Evolutionary conservation across 2,888 invertebrate species (phyloP).

Genomic region (Ectemnius lituratus): DNA sequence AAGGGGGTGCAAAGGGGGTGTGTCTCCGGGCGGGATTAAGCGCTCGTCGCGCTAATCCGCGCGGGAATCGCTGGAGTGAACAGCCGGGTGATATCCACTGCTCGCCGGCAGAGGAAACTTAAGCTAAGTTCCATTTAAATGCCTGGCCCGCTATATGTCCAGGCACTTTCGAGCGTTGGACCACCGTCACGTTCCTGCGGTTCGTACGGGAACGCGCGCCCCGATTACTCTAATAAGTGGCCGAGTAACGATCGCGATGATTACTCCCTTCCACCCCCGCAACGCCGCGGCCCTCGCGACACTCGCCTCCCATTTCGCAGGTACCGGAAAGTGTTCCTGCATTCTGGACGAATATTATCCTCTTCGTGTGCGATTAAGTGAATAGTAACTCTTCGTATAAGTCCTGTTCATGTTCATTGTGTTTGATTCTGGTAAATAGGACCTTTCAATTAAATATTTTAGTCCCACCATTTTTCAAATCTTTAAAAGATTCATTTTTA

Average conservation of each 20-base stretch:
- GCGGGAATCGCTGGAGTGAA: slow-evolving; percentile 53
- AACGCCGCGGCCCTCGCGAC: too few relatives aligned
- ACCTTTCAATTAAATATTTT: too few relatives aligned
- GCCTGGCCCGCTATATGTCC: slow-evolving; percentile 17
- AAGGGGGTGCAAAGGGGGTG: not conserved
- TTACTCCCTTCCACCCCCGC: not conserved
- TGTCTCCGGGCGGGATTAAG: slow-evolving; percentile 53
- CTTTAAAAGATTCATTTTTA: too few relatives aligned
- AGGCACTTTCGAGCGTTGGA: slow-evolving; percentile 39
- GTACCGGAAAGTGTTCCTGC: too few relatives aligned
- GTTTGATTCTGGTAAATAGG: too few relatives aligned
- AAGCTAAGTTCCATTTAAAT: slow-evolving; percentile 57
- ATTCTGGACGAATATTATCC: too few relatives aligned
- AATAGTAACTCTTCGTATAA: too few relatives aligned
- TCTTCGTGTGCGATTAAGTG: too few relatives aligned
- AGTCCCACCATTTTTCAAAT: too few relatives aligned
- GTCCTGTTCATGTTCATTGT: too few relatives aligned
- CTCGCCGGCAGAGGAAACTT: slow-evolving; percentile 47
- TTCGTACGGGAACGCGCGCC: slow-evolving; percentile 14
- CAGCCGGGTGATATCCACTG: slow-evolving; percentile 45
- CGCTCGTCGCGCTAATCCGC: slow-evolving; percentile 50
- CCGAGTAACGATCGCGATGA: slow-evolving; percentile 37
- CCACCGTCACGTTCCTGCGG: slow-evolving; percentile 45
- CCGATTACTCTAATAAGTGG: slow-evolving; percentile 43
- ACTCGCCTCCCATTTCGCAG: too few relatives aligned